Conservation (phyloP, 2,797 vertebrate species). For the Darevskia mixta region DNA sequence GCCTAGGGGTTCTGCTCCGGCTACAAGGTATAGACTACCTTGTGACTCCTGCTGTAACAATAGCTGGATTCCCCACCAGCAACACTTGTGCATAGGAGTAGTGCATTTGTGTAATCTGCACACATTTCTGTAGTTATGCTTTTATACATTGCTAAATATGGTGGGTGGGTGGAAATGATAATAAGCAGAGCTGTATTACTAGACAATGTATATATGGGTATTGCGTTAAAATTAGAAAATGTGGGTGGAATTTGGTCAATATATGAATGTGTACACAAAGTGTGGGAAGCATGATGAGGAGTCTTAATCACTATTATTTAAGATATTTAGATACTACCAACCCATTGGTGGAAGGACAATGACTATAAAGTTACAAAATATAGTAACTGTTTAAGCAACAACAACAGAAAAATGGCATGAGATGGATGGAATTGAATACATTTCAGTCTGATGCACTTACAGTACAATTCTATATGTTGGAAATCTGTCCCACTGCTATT, state of each 20-base stretch:
- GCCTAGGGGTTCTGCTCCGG: neutral
- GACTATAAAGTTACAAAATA: neutral
- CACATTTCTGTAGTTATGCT: neutral
- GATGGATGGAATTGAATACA: too few relatives aligned
- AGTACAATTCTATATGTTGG: too few relatives aligned
- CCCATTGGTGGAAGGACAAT: too few relatives aligned
- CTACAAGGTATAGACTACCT: neutral
- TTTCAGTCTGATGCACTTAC: too few relatives aligned
- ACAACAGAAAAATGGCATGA: neutral
- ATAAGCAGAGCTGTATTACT: neutral
- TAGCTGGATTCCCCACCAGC: neutral
- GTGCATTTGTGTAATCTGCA: neutral
- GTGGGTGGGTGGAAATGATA: neutral
- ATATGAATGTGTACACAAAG: too few relatives aligned
- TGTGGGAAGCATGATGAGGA: too few relatives aligned
- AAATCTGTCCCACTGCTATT: too few relatives aligned
- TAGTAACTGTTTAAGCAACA: neutral
- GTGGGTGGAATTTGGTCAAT: neutral
- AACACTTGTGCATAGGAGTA: neutral
- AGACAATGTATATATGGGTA: neutral
- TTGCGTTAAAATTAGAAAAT: neutral
- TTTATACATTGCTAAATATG: neutral
- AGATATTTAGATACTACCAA: too few relatives aligned
- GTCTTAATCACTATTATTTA: too few relatives aligned
- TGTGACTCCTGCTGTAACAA: neutral